Conservation (phyloP, 2,113 vertebrate species). For the Osmerus eperlanus region DNA sequence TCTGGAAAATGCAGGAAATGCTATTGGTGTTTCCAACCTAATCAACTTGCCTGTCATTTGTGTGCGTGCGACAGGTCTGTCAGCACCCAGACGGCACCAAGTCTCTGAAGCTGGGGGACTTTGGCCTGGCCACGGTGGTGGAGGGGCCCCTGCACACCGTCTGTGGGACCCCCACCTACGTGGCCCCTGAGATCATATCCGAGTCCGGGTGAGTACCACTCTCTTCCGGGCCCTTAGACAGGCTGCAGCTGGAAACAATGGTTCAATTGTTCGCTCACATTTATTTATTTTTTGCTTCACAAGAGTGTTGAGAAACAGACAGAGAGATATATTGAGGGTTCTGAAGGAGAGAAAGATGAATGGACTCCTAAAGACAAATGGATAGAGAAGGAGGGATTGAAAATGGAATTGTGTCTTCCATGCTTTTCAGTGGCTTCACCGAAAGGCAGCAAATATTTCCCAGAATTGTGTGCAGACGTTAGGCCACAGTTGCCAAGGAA, state of each 20-base stretch:
- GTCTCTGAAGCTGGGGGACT: constrained; percentile 95
- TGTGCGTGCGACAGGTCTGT: constrained; percentile 78
- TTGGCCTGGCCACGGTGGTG: constrained; percentile 93
- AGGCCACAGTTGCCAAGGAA: neutral
- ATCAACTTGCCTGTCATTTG: no score
- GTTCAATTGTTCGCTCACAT: neutral
- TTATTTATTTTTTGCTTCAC: neutral
- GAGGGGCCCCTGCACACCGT: constrained; percentile 91
- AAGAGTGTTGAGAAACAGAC: no score
- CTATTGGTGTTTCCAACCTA: no score
- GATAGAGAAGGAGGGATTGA: no score
- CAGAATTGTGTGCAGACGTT: neutral
- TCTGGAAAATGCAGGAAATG: no score
- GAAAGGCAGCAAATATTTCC: neutral
- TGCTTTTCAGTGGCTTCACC: no score
- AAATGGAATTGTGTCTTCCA: no score
- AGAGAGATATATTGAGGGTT: no score
- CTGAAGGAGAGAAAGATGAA: no score
- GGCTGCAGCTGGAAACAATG: neutral
- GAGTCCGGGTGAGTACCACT: constrained; percentile 83
- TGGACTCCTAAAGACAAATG: no score
- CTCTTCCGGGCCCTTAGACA: neutral
- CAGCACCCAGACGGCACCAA: constrained; percentile 88
- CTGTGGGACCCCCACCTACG: constrained; percentile 95
- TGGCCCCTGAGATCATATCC: constrained; percentile 96